A percentile compares a stretch with the other conserved stretches of the same genome.
Conservation (phyloP, 2,113 vertebrate species). For the Zosterops borbonicus region DNA sequence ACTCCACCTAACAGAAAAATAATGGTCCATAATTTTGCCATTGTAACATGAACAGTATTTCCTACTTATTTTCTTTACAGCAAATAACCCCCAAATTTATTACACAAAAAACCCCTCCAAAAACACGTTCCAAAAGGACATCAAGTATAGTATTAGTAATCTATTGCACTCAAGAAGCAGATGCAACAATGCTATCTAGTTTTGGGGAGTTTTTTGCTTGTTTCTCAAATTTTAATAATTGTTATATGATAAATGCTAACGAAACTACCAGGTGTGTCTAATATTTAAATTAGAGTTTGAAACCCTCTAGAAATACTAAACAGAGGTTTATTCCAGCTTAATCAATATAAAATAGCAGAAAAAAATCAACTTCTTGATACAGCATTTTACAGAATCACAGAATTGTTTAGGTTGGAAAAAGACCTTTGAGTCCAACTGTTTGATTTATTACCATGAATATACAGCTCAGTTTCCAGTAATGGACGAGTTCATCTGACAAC, state of each 20-base stretch:
- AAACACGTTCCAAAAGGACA: neutral
- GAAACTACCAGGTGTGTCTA: neutral
- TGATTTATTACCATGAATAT: neutral
- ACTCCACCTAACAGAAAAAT: conserved; percentile 78
- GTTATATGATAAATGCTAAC: neutral
- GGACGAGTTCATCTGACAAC: neutral
- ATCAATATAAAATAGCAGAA: neutral
- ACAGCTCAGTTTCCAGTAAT: neutral
- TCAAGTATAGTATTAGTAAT: neutral
- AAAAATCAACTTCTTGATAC: neutral
- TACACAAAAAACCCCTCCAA: neutral
- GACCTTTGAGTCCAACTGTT: neutral
- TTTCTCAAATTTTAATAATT: neutral
- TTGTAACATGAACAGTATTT: neutral
- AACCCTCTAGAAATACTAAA: neutral
- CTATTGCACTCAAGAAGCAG: neutral
- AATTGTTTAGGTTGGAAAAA: neutral
- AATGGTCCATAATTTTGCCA: neutral
- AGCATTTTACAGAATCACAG: neutral
- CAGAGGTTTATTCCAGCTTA: neutral
- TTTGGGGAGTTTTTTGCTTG: neutral
- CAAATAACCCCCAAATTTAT: neutral
- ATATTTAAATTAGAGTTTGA: neutral
- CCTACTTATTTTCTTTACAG: neutral
- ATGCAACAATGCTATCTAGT: neutral